phyloP scores from a whole-genome alignment of 1,140 invertebrate species.

The Planococcus citri region DNA sequence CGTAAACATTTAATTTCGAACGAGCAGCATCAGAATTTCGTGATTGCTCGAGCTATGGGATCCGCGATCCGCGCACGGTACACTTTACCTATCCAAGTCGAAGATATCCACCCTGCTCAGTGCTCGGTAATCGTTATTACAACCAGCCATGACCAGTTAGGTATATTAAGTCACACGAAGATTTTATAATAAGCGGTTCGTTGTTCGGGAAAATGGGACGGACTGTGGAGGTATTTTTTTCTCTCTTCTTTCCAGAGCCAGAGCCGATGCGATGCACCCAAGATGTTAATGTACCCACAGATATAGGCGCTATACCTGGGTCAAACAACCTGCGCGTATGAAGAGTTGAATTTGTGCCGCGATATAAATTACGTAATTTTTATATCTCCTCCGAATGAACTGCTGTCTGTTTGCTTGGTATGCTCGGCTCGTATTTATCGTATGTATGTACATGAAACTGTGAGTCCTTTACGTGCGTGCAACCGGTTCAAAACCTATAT shows the following conservation, averaged over 20 bases:
- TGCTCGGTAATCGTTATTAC: neutral
- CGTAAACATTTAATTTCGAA: neutral
- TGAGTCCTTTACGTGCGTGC: no score
- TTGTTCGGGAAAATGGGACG: neutral
- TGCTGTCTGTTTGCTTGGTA: no score
- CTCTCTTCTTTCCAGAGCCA: neutral
- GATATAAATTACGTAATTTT: no score
- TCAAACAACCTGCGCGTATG: no score
- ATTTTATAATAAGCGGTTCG: constrained; percentile 1
- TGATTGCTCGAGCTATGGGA: neutral
- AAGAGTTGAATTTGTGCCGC: no score
- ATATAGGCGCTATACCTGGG: neutral
- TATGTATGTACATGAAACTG: no score
- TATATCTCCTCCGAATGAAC: no score
- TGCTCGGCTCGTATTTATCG: no score
- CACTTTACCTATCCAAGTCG: no score
- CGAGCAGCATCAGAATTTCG: neutral
- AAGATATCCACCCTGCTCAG: no score
- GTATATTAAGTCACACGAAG: neutral
- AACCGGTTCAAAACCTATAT: no score
- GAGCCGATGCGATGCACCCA: neutral
- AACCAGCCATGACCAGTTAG: neutral
- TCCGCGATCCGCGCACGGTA: neutral
- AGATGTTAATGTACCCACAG: neutral
- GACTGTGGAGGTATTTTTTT: neutral